Evolutionary conservation across 2,797 vertebrate species (phyloP).

Genomic region (Rhyacichthys aspro): DNA sequence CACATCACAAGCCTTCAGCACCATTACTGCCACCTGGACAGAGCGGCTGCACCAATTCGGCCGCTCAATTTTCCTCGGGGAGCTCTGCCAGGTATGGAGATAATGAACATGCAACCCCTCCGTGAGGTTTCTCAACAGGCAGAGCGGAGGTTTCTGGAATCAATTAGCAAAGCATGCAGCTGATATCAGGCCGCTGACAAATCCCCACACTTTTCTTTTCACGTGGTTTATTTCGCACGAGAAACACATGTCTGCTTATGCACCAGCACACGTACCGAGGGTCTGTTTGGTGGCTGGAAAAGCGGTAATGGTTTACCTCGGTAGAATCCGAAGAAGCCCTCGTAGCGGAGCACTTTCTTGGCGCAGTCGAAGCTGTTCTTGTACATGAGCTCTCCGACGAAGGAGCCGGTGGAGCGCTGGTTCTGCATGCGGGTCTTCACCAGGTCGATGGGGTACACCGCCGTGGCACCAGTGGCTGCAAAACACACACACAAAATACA

Average conservation of each 20-base stretch:
- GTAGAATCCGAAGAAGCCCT: conserved; percentile 95
- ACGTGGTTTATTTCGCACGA: conserved; percentile 33
- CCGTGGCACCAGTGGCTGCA: conserved; percentile 92
- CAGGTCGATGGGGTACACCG: conserved; percentile 95
- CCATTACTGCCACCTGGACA: conserved; percentile 50
- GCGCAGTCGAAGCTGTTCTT: conserved; percentile 98
- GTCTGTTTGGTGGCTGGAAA: background rate
- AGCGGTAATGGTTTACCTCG: conserved; percentile 80
- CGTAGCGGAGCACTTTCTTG: conserved; percentile 93
- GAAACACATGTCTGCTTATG: conserved; percentile 21
- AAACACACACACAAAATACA: conserved; percentile 38
- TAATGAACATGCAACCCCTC: conserved; percentile 70
- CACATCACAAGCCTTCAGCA: conserved; percentile 67
- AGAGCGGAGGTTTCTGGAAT: conserved; percentile 74
- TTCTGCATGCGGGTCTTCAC: conserved; percentile 99
- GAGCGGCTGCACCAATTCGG: conserved; percentile 50
- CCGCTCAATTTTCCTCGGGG: conserved; percentile 56
- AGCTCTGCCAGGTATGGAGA: conserved; percentile 61
- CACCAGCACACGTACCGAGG: background rate
- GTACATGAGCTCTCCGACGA: conserved; percentile 94
- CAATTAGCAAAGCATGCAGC: conserved; percentile 71
- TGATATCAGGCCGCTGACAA: conserved; percentile 60
- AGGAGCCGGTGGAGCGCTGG: conserved; percentile 89
- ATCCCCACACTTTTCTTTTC: conserved; percentile 47
- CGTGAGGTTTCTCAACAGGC: conserved; percentile 58